Conservation (phyloP, 92 coral and sea anemone genomes). For the Porites lobata region DNA sequence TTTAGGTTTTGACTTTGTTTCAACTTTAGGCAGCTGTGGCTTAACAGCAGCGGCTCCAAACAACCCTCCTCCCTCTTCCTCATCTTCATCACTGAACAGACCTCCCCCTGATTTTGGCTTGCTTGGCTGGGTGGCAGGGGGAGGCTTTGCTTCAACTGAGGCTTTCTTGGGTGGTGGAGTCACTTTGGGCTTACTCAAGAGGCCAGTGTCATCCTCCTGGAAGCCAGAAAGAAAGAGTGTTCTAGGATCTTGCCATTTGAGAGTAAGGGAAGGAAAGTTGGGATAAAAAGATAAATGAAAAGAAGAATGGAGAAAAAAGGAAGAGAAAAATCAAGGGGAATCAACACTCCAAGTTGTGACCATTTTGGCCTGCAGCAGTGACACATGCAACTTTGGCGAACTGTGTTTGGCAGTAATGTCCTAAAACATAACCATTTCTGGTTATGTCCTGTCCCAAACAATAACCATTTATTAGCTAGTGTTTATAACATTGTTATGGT, state of each 20-base stretch:
- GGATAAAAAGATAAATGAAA: not conserved
- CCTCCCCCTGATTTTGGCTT: constrained; percentile 89
- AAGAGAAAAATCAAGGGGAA: not conserved
- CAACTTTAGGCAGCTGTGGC: constrained; percentile 58
- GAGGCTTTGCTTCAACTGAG: constrained; percentile 33
- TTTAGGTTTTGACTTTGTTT: constrained; percentile 64
- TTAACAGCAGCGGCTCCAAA: constrained; percentile 66
- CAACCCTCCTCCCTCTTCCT: constrained; percentile 84
- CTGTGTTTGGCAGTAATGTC: no score
- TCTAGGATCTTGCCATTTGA: not conserved
- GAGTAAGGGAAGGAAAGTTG: not conserved
- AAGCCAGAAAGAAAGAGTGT: not conserved
- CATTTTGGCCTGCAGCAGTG: no score
- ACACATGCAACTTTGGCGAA: no score
- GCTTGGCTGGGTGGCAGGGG: constrained; percentile 69
- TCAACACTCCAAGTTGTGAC: not conserved
- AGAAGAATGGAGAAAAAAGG: not conserved
- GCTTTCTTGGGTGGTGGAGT: constrained; percentile 33
- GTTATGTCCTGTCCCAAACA: no score
- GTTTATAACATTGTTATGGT: no score
- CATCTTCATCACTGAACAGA: constrained; percentile 88
- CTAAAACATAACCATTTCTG: no score
- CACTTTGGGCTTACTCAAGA: constrained; percentile 34
- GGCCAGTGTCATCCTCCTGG: constrained; percentile 21
- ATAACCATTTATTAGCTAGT: no score